Evolutionary conservation across 2,797 vertebrate species (phyloP), one percentile per base, ranked within the genome.

Genomic region (Pangasius macronema): DNA sequence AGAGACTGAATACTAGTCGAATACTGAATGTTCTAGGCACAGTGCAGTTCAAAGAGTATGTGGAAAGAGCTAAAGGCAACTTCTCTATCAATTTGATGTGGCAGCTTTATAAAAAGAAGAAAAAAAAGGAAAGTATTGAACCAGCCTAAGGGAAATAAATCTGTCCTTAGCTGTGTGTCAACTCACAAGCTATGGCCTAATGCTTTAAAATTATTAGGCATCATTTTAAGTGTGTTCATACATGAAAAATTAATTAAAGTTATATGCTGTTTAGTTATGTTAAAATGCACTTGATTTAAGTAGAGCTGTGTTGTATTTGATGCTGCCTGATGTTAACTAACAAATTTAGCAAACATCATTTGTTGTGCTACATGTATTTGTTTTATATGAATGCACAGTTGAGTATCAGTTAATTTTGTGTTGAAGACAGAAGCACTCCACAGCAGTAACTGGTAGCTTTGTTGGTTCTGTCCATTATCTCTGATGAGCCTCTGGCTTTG

Each of bases 51-150:
- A 75, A 51, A 82, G 16, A 46, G 65, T 72, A 83, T 57, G 70
- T 68, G 72, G 22, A 79, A 33, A 83, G 72, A 80, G 55, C 24
- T 24, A 81, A 84, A 79, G 75, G 82, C 63, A 84, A 80, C 11
- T 59, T 59, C n/a, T 83, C 39, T 36, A 36, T 70, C 80, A 76
- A 87, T 87, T 87, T 88, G 10, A 81, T 76, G 55, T 77, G 59
- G 46, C 85, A 61, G 51, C 70, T 76, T 76, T 72, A 57, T 85
- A 18, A 42, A 61, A 61, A 8, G 3, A 11, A 53, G 8, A 51
- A 76, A n/a, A 57, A 80, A 80, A n/a, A 27, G 59, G 49, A 77
- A 57, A 59, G 18, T 11, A 53, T 73, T 61, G 57, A 83, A 55
- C 80, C n/a, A 14, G 55, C 86, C 83, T 68, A 16, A 76, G 86